These are phyloP conservation scores for Steatocranus sp. DNA, from an alignment of 2,797 vertebrate genomes.

Conservation along the genomic window DNA sequence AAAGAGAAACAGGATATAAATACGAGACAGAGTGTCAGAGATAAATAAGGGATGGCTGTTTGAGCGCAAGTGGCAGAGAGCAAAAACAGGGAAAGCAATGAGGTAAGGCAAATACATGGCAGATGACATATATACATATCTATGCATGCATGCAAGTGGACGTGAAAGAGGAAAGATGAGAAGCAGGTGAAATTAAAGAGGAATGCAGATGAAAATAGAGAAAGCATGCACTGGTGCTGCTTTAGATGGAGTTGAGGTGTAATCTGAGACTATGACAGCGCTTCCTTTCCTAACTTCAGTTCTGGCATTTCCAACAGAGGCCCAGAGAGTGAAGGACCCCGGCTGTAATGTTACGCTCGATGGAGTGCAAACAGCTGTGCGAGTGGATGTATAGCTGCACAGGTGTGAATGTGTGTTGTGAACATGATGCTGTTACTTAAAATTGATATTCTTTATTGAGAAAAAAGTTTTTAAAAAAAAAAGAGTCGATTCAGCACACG, in stretches of 20 bases:
- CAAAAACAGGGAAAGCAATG: neutral
- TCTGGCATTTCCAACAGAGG: constrained; percentile 25
- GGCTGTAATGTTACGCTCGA: neutral
- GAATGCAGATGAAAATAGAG: constrained; percentile 36
- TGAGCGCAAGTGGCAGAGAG: neutral
- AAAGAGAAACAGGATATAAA: neutral
- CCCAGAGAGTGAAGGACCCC: neutral
- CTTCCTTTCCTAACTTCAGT: constrained; percentile 1
- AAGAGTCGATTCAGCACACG: neutral
- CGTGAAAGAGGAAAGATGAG: neutral
- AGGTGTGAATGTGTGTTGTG: neutral
- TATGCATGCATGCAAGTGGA: neutral
- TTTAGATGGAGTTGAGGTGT: neutral
- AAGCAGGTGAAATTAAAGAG: constrained; percentile 9
- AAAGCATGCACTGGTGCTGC: constrained; percentile 3
- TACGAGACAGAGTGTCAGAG: neutral
- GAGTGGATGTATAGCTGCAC: neutral
- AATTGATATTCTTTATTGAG: neutral
- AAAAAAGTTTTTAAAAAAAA: neutral
- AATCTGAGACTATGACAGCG: constrained; percentile 44
- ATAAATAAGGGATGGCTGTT: neutral
- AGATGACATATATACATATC: neutral
- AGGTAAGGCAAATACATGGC: neutral
- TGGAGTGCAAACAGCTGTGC: neutral
- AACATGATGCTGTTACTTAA: neutral